These are phyloP conservation scores for Catharus minimus DNA, from an alignment of 2,113 vertebrate genomes.

Conservation along the genomic window DNA sequence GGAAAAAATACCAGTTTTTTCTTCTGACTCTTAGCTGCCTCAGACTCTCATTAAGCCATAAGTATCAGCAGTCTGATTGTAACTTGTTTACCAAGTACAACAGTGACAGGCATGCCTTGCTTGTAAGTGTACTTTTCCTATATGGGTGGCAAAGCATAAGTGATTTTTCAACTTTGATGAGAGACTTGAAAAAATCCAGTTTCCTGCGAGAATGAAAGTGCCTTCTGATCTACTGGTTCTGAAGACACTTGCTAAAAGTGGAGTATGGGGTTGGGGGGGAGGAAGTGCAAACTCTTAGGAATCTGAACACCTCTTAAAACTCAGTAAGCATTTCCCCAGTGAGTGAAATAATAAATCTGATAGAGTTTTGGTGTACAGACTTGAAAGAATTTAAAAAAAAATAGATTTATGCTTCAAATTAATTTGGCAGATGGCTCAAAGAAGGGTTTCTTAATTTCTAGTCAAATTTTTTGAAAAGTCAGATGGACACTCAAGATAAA, in stretches of 20 bases:
- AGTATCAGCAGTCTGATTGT: neutral
- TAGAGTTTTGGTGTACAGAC: neutral
- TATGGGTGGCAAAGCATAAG: neutral
- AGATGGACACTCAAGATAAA: slow-evolving; percentile 1
- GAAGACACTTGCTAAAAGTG: slow-evolving; percentile 27
- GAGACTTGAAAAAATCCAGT: neutral
- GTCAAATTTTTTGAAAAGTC: neutral
- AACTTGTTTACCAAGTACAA: neutral
- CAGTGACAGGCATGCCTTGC: neutral
- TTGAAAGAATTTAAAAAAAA: slow-evolving; percentile 17
- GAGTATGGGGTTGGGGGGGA: neutral
- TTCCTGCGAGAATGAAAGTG: neutral
- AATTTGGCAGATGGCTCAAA: slow-evolving; percentile 43
- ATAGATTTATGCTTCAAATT: slow-evolving; percentile 42
- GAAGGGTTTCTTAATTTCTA: neutral
- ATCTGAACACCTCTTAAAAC: slow-evolving; percentile 59
- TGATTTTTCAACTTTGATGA: neutral
- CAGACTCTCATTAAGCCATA: neutral
- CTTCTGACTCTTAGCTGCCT: neutral
- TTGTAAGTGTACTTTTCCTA: neutral
- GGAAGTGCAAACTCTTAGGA: slow-evolving; percentile 34
- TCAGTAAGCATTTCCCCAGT: slow-evolving; percentile 31
- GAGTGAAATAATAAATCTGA: slow-evolving; percentile 41
- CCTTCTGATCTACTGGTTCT: slow-evolving; percentile 1
- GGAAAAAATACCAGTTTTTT: neutral